Base-by-base conservation (phyloP, 1,140 invertebrate genomes). In the Leucophenga varia region DNA sequence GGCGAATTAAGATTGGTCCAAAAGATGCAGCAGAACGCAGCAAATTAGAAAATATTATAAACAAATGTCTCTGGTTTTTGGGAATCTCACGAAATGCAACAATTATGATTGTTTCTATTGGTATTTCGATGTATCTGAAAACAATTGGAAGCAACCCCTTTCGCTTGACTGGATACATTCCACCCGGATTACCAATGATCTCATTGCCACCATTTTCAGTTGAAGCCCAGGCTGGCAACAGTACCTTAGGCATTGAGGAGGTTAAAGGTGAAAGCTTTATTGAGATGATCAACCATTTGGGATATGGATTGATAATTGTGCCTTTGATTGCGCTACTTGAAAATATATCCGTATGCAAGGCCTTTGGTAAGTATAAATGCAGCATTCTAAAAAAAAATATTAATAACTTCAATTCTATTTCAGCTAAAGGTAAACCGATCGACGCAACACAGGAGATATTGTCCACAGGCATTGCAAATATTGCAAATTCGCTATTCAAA, bases 401-500 rank as follows among this genome's bases (percentile, higher is more conserved):
- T 19, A 40, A 19, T 40, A n/a, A n/a, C n/a, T n/a, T n/a, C n/a
- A 44, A 34, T 40, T 34, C 13, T 43, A 7, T 41, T 47, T 2
- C 14, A 55, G 64, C 88, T 9, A 84, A 86, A 64, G 89, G 88
- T n/a, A 84, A 85, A 55, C 80, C 86, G 31, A 85, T 92, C 9
- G 90, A 93, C 67, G 87, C 89, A 2, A 89, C 86, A 16, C 90
- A 93, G 73, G 91, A 93, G 79, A 79, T 93, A 65, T 79, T 92
- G 52, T 89, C 90, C 1, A 83, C 91, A 22, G 91, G 91, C 28
- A 59, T 89, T 6, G 84, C 85, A 38, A 95, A 95, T 74, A 82
- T 97, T 31, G 83, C 86, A n/a, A 93, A 90, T 67, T 92, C 91
- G 1, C 89, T 97, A 72, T 84, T 94, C 47, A 86, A 86, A 74